Conservation (phyloP, 92 coral and sea anemone species). For the Porites lobata region DNA sequence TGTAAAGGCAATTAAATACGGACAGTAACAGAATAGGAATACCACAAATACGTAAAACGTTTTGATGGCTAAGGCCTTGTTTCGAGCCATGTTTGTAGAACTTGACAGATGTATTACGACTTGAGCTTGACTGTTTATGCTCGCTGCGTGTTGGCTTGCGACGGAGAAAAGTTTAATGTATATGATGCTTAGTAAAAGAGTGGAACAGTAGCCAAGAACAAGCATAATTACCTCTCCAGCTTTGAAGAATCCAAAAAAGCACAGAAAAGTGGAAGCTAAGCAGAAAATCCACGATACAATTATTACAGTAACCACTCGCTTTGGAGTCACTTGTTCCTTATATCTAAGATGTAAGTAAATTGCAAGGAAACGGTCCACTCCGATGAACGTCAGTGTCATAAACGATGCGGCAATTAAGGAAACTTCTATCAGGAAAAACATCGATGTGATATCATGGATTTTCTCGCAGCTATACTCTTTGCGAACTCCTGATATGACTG, state of each 20-base stretch:
- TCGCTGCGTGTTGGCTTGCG: constrained; percentile 34
- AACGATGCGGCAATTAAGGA: background rate
- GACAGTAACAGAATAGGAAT: constrained; percentile 4
- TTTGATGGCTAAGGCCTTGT: constrained; percentile 29
- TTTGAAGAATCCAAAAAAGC: background rate
- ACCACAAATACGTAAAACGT: constrained; percentile 29
- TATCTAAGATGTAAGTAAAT: constrained; percentile 32
- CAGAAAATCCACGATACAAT: background rate
- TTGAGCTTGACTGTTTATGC: constrained; percentile 30
- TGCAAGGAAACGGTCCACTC: constrained; percentile 35
- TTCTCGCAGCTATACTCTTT: constrained; percentile 16
- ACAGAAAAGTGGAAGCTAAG: background rate
- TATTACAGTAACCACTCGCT: background rate
- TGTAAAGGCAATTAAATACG: background rate
- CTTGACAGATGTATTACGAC: background rate
- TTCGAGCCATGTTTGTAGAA: background rate
- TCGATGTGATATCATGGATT: background rate
- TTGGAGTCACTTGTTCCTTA: constrained; percentile 23
- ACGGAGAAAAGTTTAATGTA: constrained; percentile 16
- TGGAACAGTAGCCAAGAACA: background rate
- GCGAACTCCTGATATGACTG: constrained; percentile 19
- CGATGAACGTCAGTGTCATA: background rate
- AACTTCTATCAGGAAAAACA: background rate
- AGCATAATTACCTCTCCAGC: constrained; percentile 18
- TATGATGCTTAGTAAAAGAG: constrained; percentile 19